Evolutionary conservation across 2,888 invertebrate genomes (phyloP), one percentile per base, ranked within the genome.

Genomic region (Heliconius aoede): DNA sequence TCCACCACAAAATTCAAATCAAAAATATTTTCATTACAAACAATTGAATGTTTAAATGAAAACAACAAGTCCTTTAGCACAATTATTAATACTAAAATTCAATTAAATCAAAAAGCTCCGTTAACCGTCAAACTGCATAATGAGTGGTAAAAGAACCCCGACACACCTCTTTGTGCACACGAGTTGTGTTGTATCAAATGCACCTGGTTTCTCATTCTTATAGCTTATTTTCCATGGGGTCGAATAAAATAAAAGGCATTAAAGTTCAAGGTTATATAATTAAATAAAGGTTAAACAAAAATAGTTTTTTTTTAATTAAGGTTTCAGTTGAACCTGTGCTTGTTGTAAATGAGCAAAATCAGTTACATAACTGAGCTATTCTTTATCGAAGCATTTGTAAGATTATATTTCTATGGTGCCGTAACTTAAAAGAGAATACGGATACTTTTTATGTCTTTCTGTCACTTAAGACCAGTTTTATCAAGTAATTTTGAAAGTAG

Each of bases 111-210:
- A 71, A 64, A 64, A 64, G 71, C 55, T 40, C 76, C 76, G 72
- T 73, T 76, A 73, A 72, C 61, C 69, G 73, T 73, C 73, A 77
- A 77, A 62, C 18, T 15, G 36, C 24, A 74, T 60, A 71, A 71
- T 71, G 28, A 71, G 69, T 75, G 62, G 51, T 69, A 32, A 51
- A 77, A 68, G 61, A 73, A 36, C 67, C 68, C 58, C 76, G 68
- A 46, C 74, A 24, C 51, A 68, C 61, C 62, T 67, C 71, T 51
- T 81, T 58, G 69, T 28, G 46, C 71, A 73, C 26, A 40, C 67
- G 46, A 73, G 24, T 58, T 51, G 69, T 78, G 78, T 73, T 76
- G 76, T 73, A n/a, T 24, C 76, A 55, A 78, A 36, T 67, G 76
- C 78, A 78, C 78, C 78, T 78, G 78, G 78, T 55, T 55, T 28